These are phyloP conservation scores for Microcebus jonahi DNA, from an alignment of 2,113 vertebrate species.

Conservation along the genomic window DNA sequence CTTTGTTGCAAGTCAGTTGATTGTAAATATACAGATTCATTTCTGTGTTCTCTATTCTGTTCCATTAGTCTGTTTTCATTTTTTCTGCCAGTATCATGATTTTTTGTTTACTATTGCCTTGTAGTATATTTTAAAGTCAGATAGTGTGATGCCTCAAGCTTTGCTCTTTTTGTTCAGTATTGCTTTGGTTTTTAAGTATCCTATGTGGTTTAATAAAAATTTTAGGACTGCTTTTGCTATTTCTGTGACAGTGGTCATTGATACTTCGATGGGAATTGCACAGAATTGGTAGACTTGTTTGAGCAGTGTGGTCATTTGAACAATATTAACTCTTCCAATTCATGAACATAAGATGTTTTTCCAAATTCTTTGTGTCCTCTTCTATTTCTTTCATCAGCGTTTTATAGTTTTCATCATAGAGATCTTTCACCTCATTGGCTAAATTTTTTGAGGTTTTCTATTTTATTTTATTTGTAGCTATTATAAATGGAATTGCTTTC, in stretches of 20 bases:
- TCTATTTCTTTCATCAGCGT: not conserved
- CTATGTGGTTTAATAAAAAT: not conserved
- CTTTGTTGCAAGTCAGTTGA: not conserved
- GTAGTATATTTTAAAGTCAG: not conserved
- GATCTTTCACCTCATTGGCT: not conserved
- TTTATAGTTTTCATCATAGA: not conserved
- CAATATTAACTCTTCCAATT: not conserved
- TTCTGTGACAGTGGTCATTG: not conserved
- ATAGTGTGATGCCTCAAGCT: not conserved
- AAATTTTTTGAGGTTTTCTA: not conserved
- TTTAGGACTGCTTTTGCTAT: not conserved
- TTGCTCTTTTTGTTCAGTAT: not conserved
- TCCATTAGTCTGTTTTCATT: not conserved
- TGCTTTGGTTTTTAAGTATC: not conserved
- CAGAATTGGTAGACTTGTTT: not conserved
- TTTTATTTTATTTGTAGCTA: not conserved
- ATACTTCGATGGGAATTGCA: not conserved
- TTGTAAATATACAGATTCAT: not conserved
- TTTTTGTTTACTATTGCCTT: not conserved
- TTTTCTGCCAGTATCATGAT: not conserved
- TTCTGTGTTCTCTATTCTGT: not conserved
- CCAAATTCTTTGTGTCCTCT: not conserved
- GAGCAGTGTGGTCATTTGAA: not conserved
- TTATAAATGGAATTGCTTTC: not conserved
- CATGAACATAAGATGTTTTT: not conserved